Conservation (phyloP, 2,113 vertebrate species). For the Hippocampus barbouri region DNA sequence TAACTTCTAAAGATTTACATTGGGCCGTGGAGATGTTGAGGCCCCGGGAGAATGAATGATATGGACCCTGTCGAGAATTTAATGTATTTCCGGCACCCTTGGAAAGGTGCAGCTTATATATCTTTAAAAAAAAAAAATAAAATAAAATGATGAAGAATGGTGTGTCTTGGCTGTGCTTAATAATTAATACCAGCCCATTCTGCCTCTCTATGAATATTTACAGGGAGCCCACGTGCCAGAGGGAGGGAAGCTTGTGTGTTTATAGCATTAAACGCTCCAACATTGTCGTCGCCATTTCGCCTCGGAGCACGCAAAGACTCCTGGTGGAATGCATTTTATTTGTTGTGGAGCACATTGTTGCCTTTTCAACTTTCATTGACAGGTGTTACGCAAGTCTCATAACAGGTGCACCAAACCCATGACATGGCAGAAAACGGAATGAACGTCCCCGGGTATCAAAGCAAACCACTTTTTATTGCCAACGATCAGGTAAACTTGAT, state of each 20-base stretch:
- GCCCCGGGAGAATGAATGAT: conserved; percentile 6
- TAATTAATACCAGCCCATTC: conserved; percentile 70
- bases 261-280: conserved; percentile 72
- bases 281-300: conserved; percentile 63
- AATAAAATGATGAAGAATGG: conserved; percentile 21
- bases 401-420: conserved; percentile 61
- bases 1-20: conserved; percentile 5
- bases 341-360: conserved; percentile 59
- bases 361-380: conserved; percentile 66
- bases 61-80: conserved; percentile 2
- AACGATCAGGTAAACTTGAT: too few species aligned
- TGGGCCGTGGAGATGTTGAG: not conserved
- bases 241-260: conserved; percentile 70
- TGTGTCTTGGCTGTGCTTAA: conserved; percentile 69
- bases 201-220: conserved; percentile 74
- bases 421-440: conserved; percentile 45
- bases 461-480: too few species aligned
- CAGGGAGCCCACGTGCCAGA: conserved; percentile 66
- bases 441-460: conserved; percentile 6
- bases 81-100: not conserved
- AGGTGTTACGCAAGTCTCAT: conserved; percentile 60
- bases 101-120: not conserved
- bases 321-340: conserved; percentile 55
- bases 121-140: conserved; percentile 37
- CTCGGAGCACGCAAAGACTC: conserved; percentile 66